phyloP scores from a whole-genome alignment of 2,888 invertebrate species.

The Aelia acuminata region DNA sequence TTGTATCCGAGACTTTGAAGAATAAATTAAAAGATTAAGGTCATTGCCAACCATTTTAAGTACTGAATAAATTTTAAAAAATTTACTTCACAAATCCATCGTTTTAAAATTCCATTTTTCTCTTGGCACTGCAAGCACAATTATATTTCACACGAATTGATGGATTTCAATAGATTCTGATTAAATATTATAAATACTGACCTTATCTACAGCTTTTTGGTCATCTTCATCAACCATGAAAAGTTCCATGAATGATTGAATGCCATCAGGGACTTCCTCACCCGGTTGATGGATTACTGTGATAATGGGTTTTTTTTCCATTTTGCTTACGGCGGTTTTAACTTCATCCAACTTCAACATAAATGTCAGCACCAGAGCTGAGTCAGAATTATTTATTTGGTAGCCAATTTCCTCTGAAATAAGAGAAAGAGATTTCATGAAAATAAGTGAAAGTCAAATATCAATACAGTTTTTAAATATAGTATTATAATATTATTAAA shows the following conservation, averaged over 20 bases:
- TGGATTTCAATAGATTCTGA: not conserved
- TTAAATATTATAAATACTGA: slow-evolving; percentile 17
- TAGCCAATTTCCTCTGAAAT: slow-evolving; percentile 67
- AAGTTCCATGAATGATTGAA: slow-evolving; percentile 63
- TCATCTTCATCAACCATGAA: slow-evolving; percentile 64
- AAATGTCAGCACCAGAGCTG: slow-evolving; percentile 66
- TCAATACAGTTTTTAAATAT: too few species aligned
- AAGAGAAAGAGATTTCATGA: not conserved
- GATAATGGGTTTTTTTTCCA: slow-evolving; percentile 60
- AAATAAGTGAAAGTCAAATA: too few species aligned
- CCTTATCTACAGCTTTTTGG: slow-evolving; percentile 62
- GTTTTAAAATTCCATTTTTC: too few species aligned
- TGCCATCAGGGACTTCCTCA: slow-evolving; percentile 61
- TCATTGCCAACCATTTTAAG: too few species aligned
- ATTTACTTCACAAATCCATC: too few species aligned
- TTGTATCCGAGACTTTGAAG: too few species aligned
- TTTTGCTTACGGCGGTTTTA: slow-evolving; percentile 63
- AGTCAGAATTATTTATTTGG: slow-evolving; percentile 66
- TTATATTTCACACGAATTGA: too few species aligned
- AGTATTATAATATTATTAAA: too few species aligned
- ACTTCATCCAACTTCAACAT: slow-evolving; percentile 65
- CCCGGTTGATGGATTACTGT: slow-evolving; percentile 62
- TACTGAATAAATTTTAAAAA: too few species aligned
- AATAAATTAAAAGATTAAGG: too few species aligned
- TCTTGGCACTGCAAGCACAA: too few species aligned